Evolutionary conservation across 2,888 invertebrate genomes (phyloP).

Genomic region (Ferdinandea cuprea): DNA sequence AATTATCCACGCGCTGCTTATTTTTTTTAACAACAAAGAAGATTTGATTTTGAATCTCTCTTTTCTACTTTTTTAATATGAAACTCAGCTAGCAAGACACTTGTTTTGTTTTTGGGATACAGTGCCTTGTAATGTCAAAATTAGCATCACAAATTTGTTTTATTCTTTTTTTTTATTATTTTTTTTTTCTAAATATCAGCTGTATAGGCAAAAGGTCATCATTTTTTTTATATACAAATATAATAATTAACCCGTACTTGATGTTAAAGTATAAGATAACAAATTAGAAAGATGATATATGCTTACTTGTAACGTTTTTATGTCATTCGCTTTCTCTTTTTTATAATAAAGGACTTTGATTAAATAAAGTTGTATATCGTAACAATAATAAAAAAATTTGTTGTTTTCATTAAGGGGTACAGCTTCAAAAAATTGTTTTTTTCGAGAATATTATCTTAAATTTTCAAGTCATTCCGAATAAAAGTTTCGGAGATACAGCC

Average conservation of each 20-base stretch:
- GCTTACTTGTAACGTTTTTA: constrained; percentile 32
- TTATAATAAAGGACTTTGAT: constrained; percentile 54
- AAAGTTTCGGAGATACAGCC: too few species aligned
- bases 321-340: constrained; percentile 27
- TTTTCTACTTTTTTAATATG: constrained; percentile 13
- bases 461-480: too few species aligned
- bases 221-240: constrained; percentile 7
- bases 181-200: constrained; percentile 3
- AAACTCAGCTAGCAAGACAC: constrained; percentile 31
- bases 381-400: constrained; percentile 13
- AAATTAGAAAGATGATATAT: constrained; percentile 23
- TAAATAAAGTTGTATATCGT: constrained; percentile 62
- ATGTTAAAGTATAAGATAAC: constrained; percentile 34
- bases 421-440: too few species aligned
- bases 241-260: constrained; percentile 30
- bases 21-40: constrained; percentile 16
- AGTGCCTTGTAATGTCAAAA: constrained; percentile 57
- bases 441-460: too few species aligned
- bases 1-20: constrained; percentile 28
- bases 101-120: constrained; percentile 43
- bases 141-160: not conserved
- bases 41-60: not conserved
- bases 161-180: constrained; percentile 5
- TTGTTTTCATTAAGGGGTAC: not conserved
- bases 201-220: constrained; percentile 3